A percentile compares a stretch with the other conserved stretches of the same genome.
Conservation (phyloP, 2,113 vertebrate species). For the Rhinichthys klamathensis region DNA sequence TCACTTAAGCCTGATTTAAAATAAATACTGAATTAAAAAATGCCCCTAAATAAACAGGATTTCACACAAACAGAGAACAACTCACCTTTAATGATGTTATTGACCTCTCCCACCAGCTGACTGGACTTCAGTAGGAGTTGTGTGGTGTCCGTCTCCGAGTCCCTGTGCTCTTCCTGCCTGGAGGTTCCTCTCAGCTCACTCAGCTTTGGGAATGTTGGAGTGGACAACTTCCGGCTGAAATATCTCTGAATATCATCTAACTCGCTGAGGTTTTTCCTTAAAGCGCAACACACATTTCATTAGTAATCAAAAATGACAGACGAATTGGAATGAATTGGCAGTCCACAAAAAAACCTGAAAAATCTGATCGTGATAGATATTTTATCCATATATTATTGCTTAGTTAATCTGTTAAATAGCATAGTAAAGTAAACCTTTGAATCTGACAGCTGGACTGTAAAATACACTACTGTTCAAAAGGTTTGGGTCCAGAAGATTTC, state of each 20-base stretch:
- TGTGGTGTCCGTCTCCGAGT: slow-evolving; percentile 36
- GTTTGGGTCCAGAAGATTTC: not conserved
- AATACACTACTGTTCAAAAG: not conserved
- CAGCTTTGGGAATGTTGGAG: slow-evolving; percentile 70
- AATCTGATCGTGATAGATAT: not conserved
- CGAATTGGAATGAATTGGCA: not conserved
- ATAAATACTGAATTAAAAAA: not conserved
- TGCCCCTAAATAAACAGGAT: not conserved
- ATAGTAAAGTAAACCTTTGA: no score
- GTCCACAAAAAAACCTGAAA: not conserved
- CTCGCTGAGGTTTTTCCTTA: slow-evolving; percentile 89
- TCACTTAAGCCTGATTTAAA: slow-evolving; percentile 39
- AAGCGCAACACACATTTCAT: slow-evolving; percentile 27
- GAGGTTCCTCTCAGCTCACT: slow-evolving; percentile 52
- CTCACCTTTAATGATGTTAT: slow-evolving; percentile 83
- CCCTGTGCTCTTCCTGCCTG: slow-evolving; percentile 38
- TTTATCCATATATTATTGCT: no score
- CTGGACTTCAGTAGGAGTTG: slow-evolving; percentile 78
- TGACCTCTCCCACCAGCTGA: slow-evolving; percentile 82
- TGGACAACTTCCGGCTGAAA: slow-evolving; percentile 86
- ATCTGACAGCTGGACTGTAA: no score
- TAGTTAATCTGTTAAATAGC: not conserved
- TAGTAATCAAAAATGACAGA: not conserved
- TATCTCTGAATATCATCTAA: slow-evolving; percentile 93
- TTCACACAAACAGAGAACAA: not conserved